Conservation (phyloP, 2,797 vertebrate species). For the Melanotaenia trifasciata region DNA sequence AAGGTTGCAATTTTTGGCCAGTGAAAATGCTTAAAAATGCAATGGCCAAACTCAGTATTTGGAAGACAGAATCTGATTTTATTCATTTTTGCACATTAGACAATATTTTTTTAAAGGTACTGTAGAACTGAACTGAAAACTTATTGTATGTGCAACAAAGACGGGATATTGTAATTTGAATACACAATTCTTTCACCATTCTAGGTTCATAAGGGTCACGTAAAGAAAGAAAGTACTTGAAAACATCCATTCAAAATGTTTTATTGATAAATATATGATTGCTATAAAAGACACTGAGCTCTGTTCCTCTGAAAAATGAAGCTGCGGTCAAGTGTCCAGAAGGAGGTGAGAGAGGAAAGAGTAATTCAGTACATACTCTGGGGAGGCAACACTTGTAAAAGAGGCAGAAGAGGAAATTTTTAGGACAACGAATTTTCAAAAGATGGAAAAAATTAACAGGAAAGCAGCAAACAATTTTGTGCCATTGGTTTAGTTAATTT, state of each 20-base stretch:
- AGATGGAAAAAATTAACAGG: constrained; percentile 28
- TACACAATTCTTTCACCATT: background rate
- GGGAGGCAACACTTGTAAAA: constrained; percentile 65
- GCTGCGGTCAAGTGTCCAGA: constrained; percentile 64
- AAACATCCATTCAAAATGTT: constrained; percentile 83
- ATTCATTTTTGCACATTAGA: background rate
- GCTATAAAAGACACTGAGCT: constrained; percentile 95
- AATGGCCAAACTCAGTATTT: too few relatives aligned
- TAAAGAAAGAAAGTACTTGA: constrained; percentile 1
- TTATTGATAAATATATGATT: constrained; percentile 99
- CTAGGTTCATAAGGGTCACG: background rate
- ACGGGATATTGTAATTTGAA: background rate
- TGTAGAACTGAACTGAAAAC: background rate
- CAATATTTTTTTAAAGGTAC: background rate
- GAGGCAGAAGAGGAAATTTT: constrained; percentile 55
- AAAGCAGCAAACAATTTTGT: constrained; percentile 67
- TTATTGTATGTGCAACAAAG: background rate
- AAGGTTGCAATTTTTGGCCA: background rate
- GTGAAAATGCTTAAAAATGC: too few relatives aligned
- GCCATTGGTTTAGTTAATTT: constrained; percentile 67
- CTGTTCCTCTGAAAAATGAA: constrained; percentile 77
- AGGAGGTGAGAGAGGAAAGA: constrained; percentile 42
- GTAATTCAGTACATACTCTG: constrained; percentile 51
- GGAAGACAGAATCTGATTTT: background rate
- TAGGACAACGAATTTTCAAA: constrained; percentile 37